A percentile compares a stretch with the other conserved stretches of the same genome.
These are phyloP conservation scores for Rhabdophis nuchalis DNA, from an alignment of 2,797 vertebrate species.

Conservation along the genomic window DNA sequence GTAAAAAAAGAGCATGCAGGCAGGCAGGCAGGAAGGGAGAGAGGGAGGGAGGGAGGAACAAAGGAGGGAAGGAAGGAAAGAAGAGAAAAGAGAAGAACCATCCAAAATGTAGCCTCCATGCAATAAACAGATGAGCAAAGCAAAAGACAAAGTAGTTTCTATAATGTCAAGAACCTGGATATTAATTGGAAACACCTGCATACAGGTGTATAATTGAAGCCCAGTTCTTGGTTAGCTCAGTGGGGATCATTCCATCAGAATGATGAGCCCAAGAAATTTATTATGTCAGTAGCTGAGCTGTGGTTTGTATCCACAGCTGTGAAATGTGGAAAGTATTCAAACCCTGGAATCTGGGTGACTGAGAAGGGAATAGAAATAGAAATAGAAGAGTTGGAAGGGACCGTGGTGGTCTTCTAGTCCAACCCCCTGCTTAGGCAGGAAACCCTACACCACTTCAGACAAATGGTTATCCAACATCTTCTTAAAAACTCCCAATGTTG, in stretches of 20 bases:
- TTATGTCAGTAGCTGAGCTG: neutral
- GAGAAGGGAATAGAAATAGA: neutral
- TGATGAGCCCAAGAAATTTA: neutral
- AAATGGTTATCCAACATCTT: no score
- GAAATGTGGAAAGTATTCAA: neutral
- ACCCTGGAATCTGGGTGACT: neutral
- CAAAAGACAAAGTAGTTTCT: neutral
- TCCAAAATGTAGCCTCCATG: neutral
- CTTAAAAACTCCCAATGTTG: no score
- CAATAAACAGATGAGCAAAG: neutral
- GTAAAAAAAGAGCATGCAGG: neutral
- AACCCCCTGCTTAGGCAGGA: no score
- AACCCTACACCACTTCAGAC: no score
- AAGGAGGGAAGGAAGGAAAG: neutral
- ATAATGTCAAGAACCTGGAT: neutral
- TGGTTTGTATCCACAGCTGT: neutral
- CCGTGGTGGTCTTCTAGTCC: no score
- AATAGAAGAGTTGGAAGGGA: no score
- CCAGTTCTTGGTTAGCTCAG: neutral
- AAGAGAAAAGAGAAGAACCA: neutral
- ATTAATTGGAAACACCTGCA: neutral
- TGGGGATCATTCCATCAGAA: neutral
- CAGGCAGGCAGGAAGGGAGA: neutral
- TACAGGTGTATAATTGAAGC: neutral
- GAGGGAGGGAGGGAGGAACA: neutral